Conservation (phyloP, 1,140 invertebrate genomes). For the Monomorium pharaonis region DNA sequence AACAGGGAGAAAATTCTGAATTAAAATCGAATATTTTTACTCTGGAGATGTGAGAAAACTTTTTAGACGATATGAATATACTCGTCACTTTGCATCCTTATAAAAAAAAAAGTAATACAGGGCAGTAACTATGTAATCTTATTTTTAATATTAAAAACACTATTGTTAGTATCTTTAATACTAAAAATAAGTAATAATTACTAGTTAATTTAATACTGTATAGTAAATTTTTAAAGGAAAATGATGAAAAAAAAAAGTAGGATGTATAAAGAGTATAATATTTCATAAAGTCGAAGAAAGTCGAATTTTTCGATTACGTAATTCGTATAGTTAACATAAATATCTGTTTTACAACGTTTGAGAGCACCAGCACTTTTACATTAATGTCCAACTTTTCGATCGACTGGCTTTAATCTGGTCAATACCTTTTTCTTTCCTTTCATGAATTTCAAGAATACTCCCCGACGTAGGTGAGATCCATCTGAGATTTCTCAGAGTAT, state of each 20-base stretch:
- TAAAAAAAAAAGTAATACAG: too few species aligned
- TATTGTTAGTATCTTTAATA: too few species aligned
- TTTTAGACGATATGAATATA: neutral
- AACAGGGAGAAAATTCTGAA: neutral
- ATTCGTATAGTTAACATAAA: neutral
- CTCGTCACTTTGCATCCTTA: neutral
- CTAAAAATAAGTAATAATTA: too few species aligned
- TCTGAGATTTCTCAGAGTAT: slow-evolving; percentile 23
- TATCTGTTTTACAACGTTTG: too few species aligned
- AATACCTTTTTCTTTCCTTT: neutral
- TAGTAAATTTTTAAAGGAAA: too few species aligned
- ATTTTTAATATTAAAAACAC: too few species aligned
- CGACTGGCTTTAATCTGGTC: neutral
- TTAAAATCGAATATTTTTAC: neutral
- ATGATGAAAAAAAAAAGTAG: neutral
- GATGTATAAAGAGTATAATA: neutral
- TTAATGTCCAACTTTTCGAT: neutral
- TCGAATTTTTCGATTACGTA: neutral
- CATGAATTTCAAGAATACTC: neutral
- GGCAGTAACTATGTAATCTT: too few species aligned
- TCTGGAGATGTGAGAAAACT: neutral
- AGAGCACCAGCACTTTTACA: neutral
- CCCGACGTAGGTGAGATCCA: slow-evolving; percentile 18
- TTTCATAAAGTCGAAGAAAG: neutral
- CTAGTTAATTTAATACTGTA: too few species aligned